Percentiles rank a stretch among this genome's conserved stretches.
phyloP scores from a whole-genome alignment of 2,888 invertebrate species.

The Protula sp. region DNA sequence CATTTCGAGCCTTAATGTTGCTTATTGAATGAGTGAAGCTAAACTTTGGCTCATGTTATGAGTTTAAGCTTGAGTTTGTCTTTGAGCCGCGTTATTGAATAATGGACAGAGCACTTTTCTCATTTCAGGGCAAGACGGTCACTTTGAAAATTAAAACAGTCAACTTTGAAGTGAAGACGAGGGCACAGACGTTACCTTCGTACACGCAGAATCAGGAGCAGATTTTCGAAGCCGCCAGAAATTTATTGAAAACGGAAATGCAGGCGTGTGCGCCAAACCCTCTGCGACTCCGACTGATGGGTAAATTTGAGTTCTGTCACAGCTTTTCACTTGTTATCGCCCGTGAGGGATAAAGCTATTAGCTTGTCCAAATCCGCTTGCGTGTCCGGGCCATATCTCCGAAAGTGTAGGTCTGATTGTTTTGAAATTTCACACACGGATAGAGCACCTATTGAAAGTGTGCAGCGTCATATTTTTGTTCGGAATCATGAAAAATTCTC shows the following conservation, averaged over 20 bases:
- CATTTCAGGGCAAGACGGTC: constrained; percentile 56
- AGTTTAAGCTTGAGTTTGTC: too few relatives aligned
- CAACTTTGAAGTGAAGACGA: constrained; percentile 53
- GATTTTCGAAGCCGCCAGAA: constrained; percentile 46
- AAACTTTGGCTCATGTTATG: too few relatives aligned
- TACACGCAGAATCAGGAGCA: constrained; percentile 44
- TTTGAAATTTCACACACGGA: too few relatives aligned
- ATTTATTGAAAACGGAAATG: constrained; percentile 51
- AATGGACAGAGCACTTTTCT: too few relatives aligned
- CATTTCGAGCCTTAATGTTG: too few relatives aligned
- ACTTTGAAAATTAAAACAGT: constrained; percentile 56
- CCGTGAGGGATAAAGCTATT: background rate
- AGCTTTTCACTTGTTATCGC: background rate
- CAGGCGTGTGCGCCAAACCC: constrained; percentile 29
- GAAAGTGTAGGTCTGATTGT: too few relatives aligned
- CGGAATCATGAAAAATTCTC: background rate
- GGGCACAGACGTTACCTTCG: constrained; percentile 46
- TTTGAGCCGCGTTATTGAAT: too few relatives aligned
- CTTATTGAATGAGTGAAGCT: too few relatives aligned
- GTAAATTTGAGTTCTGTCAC: too few relatives aligned
- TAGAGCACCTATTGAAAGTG: background rate
- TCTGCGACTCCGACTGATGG: constrained; percentile 47
- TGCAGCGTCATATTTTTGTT: too few relatives aligned
- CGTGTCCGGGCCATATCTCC: too few relatives aligned
- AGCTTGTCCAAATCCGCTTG: background rate